phyloP scores from a whole-genome alignment of 1,140 invertebrate genomes.

The Acyrthosiphon pisum region DNA sequence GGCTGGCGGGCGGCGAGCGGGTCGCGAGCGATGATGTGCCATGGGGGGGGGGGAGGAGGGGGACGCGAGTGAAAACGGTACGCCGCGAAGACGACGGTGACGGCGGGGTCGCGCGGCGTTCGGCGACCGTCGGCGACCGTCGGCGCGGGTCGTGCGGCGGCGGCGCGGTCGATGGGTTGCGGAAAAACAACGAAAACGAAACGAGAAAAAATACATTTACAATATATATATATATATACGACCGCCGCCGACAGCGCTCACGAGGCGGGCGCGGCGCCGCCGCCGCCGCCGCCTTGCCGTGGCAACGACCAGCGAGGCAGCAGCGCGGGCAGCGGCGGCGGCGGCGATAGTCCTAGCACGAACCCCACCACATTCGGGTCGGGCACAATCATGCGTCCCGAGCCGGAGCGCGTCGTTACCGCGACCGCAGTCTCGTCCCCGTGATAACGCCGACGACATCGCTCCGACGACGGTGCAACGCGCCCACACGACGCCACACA shows the following conservation, averaged over 20 bases:
- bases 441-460: background rate
- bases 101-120: background rate
- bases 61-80: background rate
- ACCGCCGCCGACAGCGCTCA: background rate
- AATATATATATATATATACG: background rate
- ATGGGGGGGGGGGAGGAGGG: background rate
- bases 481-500: background rate
- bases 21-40: background rate
- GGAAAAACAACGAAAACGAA: background rate
- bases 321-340: background rate
- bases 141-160: background rate
- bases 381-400: slow-evolving; percentile 22
- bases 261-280: background rate
- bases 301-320: background rate
- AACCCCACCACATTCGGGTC: slow-evolving; percentile 41
- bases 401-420: slow-evolving; percentile 14
- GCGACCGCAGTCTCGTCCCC: slow-evolving; percentile 33
- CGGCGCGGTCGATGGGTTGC: slow-evolving; percentile 31
- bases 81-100: background rate
- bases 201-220: background rate
- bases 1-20: background rate
- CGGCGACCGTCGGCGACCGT: background rate
- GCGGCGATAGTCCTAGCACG: slow-evolving; percentile 1
- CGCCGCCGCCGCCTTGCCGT: background rate
- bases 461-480: background rate